Evolutionary conservation across 2,888 invertebrate species (phyloP).

Genomic region (Eupithecia exiguata): DNA sequence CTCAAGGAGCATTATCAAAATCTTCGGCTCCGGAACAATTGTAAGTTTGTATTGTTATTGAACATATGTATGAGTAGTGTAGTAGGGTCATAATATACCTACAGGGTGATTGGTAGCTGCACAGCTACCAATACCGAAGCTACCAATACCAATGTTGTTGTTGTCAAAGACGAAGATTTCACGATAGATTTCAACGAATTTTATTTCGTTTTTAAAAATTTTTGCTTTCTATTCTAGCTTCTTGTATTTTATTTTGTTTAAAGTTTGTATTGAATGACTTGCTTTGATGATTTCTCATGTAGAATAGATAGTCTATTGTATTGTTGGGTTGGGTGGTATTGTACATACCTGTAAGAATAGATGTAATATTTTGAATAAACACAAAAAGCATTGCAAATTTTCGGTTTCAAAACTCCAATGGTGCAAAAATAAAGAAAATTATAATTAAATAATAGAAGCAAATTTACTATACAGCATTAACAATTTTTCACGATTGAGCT

Average conservation of each 20-base stretch:
- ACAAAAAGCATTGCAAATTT: background rate
- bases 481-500: background rate
- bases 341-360: background rate
- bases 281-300: too few species aligned
- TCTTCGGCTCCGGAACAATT: background rate
- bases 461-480: background rate
- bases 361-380: background rate
- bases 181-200: too few species aligned
- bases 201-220: too few species aligned
- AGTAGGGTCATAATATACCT: too few species aligned
- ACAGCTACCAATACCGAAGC: too few species aligned
- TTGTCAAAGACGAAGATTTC: too few species aligned
- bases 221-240: too few species aligned
- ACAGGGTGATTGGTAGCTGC: too few species aligned
- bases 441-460: background rate
- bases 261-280: too few species aligned
- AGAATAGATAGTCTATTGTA: background rate
- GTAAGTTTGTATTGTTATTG: slow-evolving; percentile 22
- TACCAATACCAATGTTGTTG: too few species aligned
- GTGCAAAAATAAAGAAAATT: background rate
- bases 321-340: too few species aligned
- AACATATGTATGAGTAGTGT: background rate
- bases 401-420: background rate
- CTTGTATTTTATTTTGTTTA: too few species aligned
- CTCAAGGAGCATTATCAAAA: background rate